Evolutionary conservation across 2,797 vertebrate genomes (phyloP).

Genomic region (Sebastes dallii): DNA sequence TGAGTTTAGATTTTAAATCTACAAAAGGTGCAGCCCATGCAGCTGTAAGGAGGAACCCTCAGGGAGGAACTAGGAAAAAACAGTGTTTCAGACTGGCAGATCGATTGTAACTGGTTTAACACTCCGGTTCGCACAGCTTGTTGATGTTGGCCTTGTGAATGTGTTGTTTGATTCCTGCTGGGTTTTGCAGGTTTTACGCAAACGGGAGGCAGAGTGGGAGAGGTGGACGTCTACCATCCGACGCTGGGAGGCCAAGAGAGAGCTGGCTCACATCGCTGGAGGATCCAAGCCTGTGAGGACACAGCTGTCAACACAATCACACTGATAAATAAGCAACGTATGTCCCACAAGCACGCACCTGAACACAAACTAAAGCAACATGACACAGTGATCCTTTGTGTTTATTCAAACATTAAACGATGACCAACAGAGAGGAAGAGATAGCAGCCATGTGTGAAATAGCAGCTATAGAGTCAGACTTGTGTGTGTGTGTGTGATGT

Average conservation of each 20-base stretch:
- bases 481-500: background rate
- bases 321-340: slow-evolving; percentile 41
- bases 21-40: background rate
- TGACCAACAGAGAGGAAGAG: slow-evolving; percentile 62
- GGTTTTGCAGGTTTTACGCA: slow-evolving; percentile 31
- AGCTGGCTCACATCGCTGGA: slow-evolving; percentile 57
- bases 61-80: background rate
- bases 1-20: background rate
- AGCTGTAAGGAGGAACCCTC: background rate
- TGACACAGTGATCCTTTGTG: slow-evolving; percentile 61
- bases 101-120: background rate
- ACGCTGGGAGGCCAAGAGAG: slow-evolving; percentile 70
- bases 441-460: slow-evolving; percentile 42
- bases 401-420: slow-evolving; percentile 79
- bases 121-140: slow-evolving; percentile 16
- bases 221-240: slow-evolving; percentile 52
- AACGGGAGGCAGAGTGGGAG: slow-evolving; percentile 26
- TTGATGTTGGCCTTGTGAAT: background rate
- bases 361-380: slow-evolving; percentile 24
- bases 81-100: background rate
- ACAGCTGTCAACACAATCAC: slow-evolving; percentile 49
- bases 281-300: slow-evolving; percentile 31
- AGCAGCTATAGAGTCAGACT: slow-evolving; percentile 25
- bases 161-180: background rate
- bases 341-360: slow-evolving; percentile 9